A percentile compares a stretch with the other conserved stretches of the same genome.
Conservation (phyloP, 2,113 vertebrate species). For the Anoplopoma fimbria region DNA sequence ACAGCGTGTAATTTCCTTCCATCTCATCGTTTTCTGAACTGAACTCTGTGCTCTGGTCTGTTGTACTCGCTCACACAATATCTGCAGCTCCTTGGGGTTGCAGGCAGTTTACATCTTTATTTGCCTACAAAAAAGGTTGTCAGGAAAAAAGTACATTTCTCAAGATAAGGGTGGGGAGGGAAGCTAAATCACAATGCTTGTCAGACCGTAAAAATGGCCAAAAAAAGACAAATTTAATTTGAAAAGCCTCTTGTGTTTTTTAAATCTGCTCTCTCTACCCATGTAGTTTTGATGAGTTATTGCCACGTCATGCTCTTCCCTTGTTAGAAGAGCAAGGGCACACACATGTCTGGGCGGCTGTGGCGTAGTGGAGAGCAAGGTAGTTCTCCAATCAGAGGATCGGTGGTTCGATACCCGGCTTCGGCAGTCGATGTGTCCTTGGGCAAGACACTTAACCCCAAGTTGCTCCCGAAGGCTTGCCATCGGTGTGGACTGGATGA, state of each 20-base stretch:
- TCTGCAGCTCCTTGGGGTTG: neutral
- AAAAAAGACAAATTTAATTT: neutral
- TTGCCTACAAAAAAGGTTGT: neutral
- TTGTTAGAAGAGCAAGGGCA: constrained; percentile 2
- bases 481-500: no score
- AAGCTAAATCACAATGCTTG: neutral
- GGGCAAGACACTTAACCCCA: no score
- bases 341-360: no score
- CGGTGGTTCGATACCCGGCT: no score
- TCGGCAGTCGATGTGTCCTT: no score
- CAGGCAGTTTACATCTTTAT: neutral
- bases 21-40: constrained; percentile 34
- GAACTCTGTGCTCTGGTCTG: constrained; percentile 11
- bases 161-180: neutral
- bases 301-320: constrained; percentile 18
- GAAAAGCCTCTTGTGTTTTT: neutral
- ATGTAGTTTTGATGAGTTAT: constrained; percentile 3
- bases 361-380: no score
- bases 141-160: no score
- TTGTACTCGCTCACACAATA: constrained; percentile 1
- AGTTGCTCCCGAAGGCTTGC: no score
- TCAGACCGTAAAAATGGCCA: neutral
- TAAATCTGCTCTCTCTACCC: neutral
- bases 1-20: constrained; percentile 62
- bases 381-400: no score